Evolutionary conservation across 2,888 invertebrate genomes (phyloP).

Genomic region (Scaptomyza tumidula): DNA sequence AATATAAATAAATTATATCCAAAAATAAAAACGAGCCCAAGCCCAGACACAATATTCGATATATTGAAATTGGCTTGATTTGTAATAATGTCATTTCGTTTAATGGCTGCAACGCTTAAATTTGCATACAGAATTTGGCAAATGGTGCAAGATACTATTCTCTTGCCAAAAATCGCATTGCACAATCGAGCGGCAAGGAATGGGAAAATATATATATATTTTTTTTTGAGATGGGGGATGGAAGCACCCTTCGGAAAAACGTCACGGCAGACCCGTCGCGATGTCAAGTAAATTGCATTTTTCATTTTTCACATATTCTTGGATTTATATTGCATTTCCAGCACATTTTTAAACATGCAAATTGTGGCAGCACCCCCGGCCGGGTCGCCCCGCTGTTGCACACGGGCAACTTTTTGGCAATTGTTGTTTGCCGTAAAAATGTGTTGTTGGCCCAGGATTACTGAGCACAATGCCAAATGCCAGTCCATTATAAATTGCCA

Average conservation of each 20-base stretch:
- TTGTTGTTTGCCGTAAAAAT: conserved; percentile 58
- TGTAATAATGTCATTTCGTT: conserved; percentile 69
- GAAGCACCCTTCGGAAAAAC: conserved; percentile 50
- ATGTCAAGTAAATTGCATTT: conserved; percentile 76
- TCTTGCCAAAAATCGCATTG: conserved; percentile 23
- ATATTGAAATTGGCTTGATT: conserved; percentile 23
- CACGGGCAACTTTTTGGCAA: conserved; percentile 44
- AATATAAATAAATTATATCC: conserved; percentile 21
- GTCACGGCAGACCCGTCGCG: conserved; percentile 25
- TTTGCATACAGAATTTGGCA: conserved; percentile 79
- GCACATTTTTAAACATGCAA: conserved; percentile 51
- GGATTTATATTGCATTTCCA: conserved; percentile 50
- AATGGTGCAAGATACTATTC: conserved; percentile 39
- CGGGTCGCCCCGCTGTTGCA: conserved; percentile 26
- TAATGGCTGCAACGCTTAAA: conserved; percentile 75
- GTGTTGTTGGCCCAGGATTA: conserved; percentile 62
- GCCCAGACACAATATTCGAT: not conserved
- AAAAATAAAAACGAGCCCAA: conserved; percentile 14
- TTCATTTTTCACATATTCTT: conserved; percentile 66
- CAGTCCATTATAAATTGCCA: conserved; percentile 74
- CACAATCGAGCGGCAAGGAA: conserved; percentile 9
- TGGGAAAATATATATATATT: not conserved
- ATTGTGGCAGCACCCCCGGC: conserved; percentile 45
- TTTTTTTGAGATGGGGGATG: conserved; percentile 8
- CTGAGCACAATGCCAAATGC: conserved; percentile 60